Percentiles rank a stretch among this genome's conserved stretches.
These are phyloP conservation scores for Lymantria monacha DNA, from an alignment of 2,888 invertebrate genomes.

Conservation along the genomic window DNA sequence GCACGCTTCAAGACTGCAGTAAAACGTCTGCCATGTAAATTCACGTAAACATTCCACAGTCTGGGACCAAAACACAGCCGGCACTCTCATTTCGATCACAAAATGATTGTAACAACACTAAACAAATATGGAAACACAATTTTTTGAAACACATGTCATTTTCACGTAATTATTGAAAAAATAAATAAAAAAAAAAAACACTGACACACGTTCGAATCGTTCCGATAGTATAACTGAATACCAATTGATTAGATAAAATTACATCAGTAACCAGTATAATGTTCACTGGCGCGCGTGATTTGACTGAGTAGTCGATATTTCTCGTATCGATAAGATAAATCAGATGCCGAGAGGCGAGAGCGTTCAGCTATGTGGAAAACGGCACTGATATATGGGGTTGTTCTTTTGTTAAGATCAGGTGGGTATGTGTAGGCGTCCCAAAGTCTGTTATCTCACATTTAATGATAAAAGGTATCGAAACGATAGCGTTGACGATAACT, in stretches of 20 bases:
- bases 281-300: constrained; percentile 66
- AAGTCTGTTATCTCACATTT: constrained; percentile 45
- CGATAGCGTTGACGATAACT: constrained; percentile 44
- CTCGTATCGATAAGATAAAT: constrained; percentile 61
- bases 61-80: constrained; percentile 53
- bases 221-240: constrained; percentile 27
- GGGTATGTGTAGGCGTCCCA: constrained; percentile 41
- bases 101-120: constrained; percentile 31
- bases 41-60: constrained; percentile 56
- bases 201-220: constrained; percentile 29
- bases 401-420: constrained; percentile 38
- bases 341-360: constrained; percentile 43
- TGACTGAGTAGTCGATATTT: constrained; percentile 52
- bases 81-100: constrained; percentile 44
- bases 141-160: constrained; percentile 22
- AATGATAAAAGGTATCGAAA: constrained; percentile 52
- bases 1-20: constrained; percentile 59
- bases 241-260: constrained; percentile 33
- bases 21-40: constrained; percentile 58
- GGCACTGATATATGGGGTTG: constrained; percentile 33
- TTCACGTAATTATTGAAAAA: constrained; percentile 24
- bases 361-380: constrained; percentile 51
- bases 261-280: constrained; percentile 51
- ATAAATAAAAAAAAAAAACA: constrained; percentile 24
- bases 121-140: constrained; percentile 11